A percentile compares a stretch with the other conserved stretches of the same genome.
Evolutionary conservation across 2,888 invertebrate species (phyloP).

Genomic region (Pinctada fucata): DNA sequence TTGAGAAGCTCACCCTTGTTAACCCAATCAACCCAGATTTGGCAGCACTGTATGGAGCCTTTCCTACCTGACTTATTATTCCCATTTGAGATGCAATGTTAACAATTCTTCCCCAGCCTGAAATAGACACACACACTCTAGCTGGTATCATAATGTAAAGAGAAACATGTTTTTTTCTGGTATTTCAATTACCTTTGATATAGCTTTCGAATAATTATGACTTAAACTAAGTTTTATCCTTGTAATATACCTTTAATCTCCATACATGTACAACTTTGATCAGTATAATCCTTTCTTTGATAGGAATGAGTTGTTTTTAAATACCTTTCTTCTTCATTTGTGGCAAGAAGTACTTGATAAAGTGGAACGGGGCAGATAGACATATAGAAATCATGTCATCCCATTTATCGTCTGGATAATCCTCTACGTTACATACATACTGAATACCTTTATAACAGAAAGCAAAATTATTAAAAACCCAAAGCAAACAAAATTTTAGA

Average conservation of each 20-base stretch:
- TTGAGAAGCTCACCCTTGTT: constrained; percentile 52
- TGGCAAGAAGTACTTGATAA: constrained; percentile 58
- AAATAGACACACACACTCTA: not conserved
- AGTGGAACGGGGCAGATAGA: constrained; percentile 61
- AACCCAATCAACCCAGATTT: constrained; percentile 59
- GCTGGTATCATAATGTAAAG: too few species aligned
- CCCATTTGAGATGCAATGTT: constrained; percentile 66
- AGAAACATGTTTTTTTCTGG: too few species aligned
- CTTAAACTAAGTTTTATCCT: too few species aligned
- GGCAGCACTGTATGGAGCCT: constrained; percentile 57
- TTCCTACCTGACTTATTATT: constrained; percentile 54
- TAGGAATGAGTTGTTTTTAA: too few species aligned
- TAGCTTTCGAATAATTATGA: too few species aligned
- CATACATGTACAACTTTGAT: too few species aligned
- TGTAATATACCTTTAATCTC: too few species aligned
- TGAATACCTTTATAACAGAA: constrained; percentile 51
- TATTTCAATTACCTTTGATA: too few species aligned
- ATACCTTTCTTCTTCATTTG: constrained; percentile 58
- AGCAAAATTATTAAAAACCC: not conserved
- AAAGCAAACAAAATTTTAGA: not conserved
- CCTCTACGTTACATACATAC: constrained; percentile 55
- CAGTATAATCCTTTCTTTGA: too few species aligned
- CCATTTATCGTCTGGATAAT: constrained; percentile 70
- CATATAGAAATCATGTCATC: constrained; percentile 61
- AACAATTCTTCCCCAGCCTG: constrained; percentile 66